A percentile compares a stretch with the other conserved stretches of the same genome.
phyloP scores from a whole-genome alignment of 1,140 invertebrate species.

The Nymphalis io region DNA sequence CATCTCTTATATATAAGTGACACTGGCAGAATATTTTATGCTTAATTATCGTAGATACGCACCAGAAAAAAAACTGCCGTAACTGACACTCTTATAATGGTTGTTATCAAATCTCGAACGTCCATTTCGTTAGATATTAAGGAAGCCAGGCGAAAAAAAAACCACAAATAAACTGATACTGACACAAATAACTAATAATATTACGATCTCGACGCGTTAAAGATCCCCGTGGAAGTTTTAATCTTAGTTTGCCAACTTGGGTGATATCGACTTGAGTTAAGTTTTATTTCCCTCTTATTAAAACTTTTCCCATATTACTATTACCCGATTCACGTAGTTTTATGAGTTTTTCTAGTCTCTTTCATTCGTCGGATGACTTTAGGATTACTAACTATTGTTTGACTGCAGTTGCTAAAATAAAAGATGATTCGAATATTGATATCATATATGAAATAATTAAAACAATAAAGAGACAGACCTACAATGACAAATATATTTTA shows the following conservation, averaged over 20 bases:
- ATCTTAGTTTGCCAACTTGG: conserved; percentile 60
- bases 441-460: too few species aligned
- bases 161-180: conserved; percentile 6
- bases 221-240: conserved; percentile 61
- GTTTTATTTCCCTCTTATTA: conserved; percentile 70
- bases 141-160: background rate
- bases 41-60: too few species aligned
- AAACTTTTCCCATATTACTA: conserved; percentile 74
- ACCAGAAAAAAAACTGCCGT: too few species aligned
- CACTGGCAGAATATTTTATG: too few species aligned
- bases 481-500: background rate
- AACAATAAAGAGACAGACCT: too few species aligned
- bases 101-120: too few species aligned
- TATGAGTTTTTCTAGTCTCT: conserved; percentile 58
- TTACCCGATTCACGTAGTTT: conserved; percentile 63
- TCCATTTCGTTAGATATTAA: background rate
- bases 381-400: conserved; percentile 46
- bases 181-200: too few species aligned
- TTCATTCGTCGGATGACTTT: conserved; percentile 25
- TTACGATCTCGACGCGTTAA: conserved; percentile 50
- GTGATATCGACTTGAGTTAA: conserved; percentile 59
- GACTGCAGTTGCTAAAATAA: conserved; percentile 5
- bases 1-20: too few species aligned
- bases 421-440: background rate
- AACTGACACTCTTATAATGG: too few species aligned